Percentiles rank a stretch among this genome's conserved stretches.
These are phyloP conservation scores for Melieria omissa DNA, from an alignment of 2,888 invertebrate genomes.

Conservation along the genomic window DNA sequence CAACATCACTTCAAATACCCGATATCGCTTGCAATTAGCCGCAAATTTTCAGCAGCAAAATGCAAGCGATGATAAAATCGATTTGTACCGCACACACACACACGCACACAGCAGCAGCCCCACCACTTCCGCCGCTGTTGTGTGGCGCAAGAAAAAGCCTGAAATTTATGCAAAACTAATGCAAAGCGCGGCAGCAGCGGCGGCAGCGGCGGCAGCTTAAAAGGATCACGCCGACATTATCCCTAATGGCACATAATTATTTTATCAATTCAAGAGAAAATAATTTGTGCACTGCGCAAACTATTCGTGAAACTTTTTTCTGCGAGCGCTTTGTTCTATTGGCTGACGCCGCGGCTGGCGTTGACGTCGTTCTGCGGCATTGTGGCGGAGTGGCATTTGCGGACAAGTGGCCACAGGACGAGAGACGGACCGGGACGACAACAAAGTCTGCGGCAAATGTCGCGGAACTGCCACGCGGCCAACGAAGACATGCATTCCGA, in stretches of 20 bases:
- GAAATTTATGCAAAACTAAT: conserved; percentile 28
- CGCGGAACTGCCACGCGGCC: conserved; percentile 6
- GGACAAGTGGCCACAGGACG: not conserved
- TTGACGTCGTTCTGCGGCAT: not conserved
- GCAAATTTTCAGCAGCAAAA: conserved; percentile 6
- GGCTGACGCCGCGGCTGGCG: not conserved
- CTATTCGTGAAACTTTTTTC: conserved; percentile 19
- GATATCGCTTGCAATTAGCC: conserved; percentile 14
- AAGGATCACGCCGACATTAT: conserved; percentile 48
- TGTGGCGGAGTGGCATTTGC: not conserved
- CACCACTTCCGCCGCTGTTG: too few species aligned
- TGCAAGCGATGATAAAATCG: conserved; percentile 5
- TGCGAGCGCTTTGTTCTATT: not conserved
- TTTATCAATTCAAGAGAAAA: conserved; percentile 50
- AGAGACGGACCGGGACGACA: not conserved
- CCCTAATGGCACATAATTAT: conserved; percentile 51
- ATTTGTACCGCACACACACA: not conserved
- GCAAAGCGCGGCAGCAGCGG: conserved; percentile 1
- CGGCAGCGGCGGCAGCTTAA: conserved; percentile 14
- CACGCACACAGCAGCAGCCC: not conserved
- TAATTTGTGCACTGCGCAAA: conserved; percentile 43
- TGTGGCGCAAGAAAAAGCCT: not conserved
- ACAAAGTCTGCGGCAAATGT: conserved; percentile 4
- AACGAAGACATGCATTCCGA: conserved; percentile 21
- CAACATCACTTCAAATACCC: not conserved